A percentile compares a stretch with the other conserved stretches of the same genome.
phyloP scores from a whole-genome alignment of 2,888 invertebrate genomes.

The Syrista parreyssii region DNA sequence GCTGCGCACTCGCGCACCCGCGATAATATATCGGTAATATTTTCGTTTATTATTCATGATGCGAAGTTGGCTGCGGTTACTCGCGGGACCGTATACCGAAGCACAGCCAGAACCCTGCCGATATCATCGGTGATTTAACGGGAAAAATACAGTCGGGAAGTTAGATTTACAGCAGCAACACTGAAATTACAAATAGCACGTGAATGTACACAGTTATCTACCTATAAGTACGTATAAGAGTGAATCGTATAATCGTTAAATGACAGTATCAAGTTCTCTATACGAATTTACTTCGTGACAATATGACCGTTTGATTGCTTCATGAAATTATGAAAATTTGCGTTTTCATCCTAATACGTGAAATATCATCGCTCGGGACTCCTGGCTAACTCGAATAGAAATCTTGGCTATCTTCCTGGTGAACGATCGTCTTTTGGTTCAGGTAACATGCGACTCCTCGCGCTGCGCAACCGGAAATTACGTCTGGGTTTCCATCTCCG shows the following conservation, averaged over 20 bases:
- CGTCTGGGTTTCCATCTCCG: slow-evolving; percentile 65
- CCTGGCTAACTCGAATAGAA: slow-evolving; percentile 34
- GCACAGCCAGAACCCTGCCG: slow-evolving; percentile 16
- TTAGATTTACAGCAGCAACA: background rate
- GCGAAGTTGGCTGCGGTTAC: slow-evolving; percentile 42
- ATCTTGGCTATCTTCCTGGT: slow-evolving; percentile 34
- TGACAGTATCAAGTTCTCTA: background rate
- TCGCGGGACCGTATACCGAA: slow-evolving; percentile 16
- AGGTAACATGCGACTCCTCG: slow-evolving; percentile 49
- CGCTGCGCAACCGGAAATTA: slow-evolving; percentile 61
- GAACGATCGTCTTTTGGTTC: slow-evolving; percentile 62
- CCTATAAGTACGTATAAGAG: background rate
- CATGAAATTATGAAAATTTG: background rate
- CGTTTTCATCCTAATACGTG: background rate
- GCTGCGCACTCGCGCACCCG: slow-evolving; percentile 20
- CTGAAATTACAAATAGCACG: background rate
- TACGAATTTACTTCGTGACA: background rate
- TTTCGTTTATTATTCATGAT: slow-evolving; percentile 60
- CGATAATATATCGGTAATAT: slow-evolving; percentile 30
- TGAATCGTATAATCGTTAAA: background rate
- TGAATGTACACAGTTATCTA: background rate
- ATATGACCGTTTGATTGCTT: background rate
- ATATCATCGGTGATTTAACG: slow-evolving; percentile 24
- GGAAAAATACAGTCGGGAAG: slow-evolving; percentile 6
- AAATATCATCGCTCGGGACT: background rate